Evolutionary conservation across 1,140 invertebrate genomes (phyloP).

Genomic region (Anastrepha obliqua): DNA sequence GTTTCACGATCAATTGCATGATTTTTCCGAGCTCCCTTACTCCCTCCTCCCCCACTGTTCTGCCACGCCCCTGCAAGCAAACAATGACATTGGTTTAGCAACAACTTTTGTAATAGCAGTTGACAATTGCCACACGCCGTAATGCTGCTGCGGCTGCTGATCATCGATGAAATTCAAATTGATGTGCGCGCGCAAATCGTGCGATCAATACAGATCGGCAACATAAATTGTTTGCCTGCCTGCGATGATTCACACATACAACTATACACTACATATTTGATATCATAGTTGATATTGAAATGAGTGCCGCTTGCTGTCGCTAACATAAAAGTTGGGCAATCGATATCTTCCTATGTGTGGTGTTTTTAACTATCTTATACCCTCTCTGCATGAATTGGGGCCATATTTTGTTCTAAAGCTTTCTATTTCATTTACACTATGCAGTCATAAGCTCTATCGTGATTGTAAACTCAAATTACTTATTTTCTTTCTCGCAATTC

Average conservation of each 20-base stretch:
- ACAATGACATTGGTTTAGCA: neutral
- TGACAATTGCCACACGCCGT: constrained; percentile 11
- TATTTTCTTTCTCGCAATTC: too few species aligned
- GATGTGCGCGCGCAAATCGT: constrained; percentile 29
- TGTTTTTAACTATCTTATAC: neutral
- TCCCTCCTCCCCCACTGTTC: neutral
- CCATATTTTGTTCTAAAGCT: neutral
- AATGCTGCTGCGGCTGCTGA: neutral
- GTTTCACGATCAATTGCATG: neutral
- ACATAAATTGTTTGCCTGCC: neutral
- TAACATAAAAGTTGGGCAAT: neutral
- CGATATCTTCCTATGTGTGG: neutral
- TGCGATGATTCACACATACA: too few species aligned
- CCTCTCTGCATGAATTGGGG: neutral
- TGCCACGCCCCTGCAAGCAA: neutral
- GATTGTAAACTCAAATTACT: neutral
- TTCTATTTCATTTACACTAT: neutral
- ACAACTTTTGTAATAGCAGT: neutral
- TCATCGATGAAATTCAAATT: constrained; percentile 38
- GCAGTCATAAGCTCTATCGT: neutral
- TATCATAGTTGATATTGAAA: neutral
- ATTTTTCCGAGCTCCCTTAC: too few species aligned
- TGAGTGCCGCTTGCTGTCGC: neutral
- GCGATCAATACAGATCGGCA: neutral
- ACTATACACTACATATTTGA: neutral